Evolutionary conservation across 1,140 invertebrate species (phyloP).

Genomic region (Dufourea novaeangliae): DNA sequence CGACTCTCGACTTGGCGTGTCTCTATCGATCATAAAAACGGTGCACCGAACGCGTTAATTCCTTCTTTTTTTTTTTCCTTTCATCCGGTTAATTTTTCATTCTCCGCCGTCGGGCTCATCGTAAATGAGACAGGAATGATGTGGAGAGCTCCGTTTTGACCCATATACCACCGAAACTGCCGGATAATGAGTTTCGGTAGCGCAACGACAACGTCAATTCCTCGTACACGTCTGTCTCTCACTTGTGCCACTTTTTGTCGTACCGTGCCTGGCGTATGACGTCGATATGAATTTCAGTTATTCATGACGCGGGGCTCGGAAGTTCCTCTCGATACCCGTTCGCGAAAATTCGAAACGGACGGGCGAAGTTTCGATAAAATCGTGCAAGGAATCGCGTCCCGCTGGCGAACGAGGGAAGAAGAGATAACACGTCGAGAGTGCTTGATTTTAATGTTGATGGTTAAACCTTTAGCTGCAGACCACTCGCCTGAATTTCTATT

Average conservation of each 20-base stretch:
- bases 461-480: no score
- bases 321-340: constrained; percentile 2
- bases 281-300: constrained; percentile 36
- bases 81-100: constrained; percentile 34
- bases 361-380: constrained; percentile 45
- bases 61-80: not conserved
- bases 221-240: not conserved
- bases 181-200: constrained; percentile 43
- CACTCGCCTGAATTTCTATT: no score
- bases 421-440: constrained; percentile 29
- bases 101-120: not conserved
- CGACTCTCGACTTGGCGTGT: no score
- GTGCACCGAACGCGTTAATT: not conserved
- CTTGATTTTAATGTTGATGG: constrained; percentile 8
- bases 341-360: constrained; percentile 39
- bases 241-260: not conserved
- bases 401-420: not conserved
- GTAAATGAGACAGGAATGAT: constrained; percentile 37
- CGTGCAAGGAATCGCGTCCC: constrained; percentile 40
- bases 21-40: constrained; percentile 11
- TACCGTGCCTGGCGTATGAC: not conserved
- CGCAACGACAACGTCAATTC: constrained; percentile 26
- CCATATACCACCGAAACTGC: constrained; percentile 27
- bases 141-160: constrained; percentile 18
- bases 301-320: not conserved